phyloP scores from a whole-genome alignment of 2,888 invertebrate genomes.

The Globia sparganii region DNA sequence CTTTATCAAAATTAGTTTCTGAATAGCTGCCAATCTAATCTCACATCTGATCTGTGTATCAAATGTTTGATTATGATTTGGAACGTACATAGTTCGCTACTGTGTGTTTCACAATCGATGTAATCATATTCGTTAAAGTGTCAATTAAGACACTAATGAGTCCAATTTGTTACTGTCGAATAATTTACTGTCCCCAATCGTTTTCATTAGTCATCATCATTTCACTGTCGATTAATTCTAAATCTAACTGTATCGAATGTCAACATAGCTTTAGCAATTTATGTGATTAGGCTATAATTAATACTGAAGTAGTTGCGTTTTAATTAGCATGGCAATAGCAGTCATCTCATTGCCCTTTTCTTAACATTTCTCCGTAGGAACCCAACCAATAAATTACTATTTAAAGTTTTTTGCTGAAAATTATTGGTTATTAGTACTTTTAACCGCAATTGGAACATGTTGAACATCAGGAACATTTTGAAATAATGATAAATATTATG shows the following conservation, averaged over 20 bases:
- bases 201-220: slow-evolving; percentile 1
- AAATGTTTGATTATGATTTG: slow-evolving; percentile 27
- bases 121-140: not conserved
- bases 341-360: not conserved
- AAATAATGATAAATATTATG: too few relatives aligned
- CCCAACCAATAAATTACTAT: not conserved
- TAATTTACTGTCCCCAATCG: not conserved
- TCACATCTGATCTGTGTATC: slow-evolving; percentile 6
- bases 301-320: not conserved
- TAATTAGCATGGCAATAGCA: not conserved
- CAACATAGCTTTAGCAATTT: not conserved
- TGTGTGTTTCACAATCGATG: slow-evolving; percentile 24
- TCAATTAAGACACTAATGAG: slow-evolving; percentile 11
- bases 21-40: slow-evolving; percentile 5
- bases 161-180: slow-evolving; percentile 7
- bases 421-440: too few relatives aligned
- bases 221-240: slow-evolving; percentile 4
- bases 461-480: too few relatives aligned
- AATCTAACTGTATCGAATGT: not conserved
- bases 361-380: not conserved
- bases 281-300: not conserved
- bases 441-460: too few relatives aligned
- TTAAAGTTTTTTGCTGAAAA: too few relatives aligned
- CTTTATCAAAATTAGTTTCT: slow-evolving; percentile 3
- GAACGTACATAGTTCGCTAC: slow-evolving; percentile 10